Evolutionary conservation across 2,888 invertebrate species (phyloP).

Genomic region (Hymenopus coronatus): DNA sequence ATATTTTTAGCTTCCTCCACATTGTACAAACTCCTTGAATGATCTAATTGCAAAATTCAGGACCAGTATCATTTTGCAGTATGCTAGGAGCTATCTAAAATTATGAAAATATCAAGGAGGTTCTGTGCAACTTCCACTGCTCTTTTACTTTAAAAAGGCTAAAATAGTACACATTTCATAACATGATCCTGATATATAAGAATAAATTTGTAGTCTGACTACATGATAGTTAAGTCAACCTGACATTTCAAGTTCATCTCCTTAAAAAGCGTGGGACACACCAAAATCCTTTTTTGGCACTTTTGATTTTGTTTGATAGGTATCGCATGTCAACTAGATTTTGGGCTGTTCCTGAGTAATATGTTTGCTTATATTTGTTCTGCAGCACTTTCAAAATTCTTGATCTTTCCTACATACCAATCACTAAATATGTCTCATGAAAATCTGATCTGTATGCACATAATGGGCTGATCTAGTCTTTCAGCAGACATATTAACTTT

Average conservation of each 20-base stretch:
- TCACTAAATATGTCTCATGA: too few species aligned
- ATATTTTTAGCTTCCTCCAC: constrained; percentile 44
- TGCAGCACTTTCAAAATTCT: background rate
- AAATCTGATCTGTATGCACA: too few species aligned
- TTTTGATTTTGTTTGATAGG: background rate
- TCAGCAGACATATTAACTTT: too few species aligned
- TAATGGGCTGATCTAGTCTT: too few species aligned
- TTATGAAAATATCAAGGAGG: constrained; percentile 43
- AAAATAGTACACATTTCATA: constrained; percentile 45
- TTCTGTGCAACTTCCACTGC: constrained; percentile 43
- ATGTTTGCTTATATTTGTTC: too few species aligned
- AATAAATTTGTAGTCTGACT: constrained; percentile 43
- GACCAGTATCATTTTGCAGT: constrained; percentile 42
- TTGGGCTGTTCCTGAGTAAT: background rate
- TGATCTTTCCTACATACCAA: too few species aligned
- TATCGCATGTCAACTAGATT: background rate
- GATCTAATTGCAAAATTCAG: constrained; percentile 39
- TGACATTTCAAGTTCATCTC: constrained; percentile 42
- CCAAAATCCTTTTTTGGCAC: too few species aligned
- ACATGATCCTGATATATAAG: constrained; percentile 44
- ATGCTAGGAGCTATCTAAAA: constrained; percentile 44
- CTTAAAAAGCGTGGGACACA: constrained; percentile 32
- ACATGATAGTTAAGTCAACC: constrained; percentile 45
- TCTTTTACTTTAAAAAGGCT: constrained; percentile 41
- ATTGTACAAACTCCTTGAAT: constrained; percentile 34